Conservation (phyloP, 2,888 invertebrate species). For the Rutpela maculata region DNA sequence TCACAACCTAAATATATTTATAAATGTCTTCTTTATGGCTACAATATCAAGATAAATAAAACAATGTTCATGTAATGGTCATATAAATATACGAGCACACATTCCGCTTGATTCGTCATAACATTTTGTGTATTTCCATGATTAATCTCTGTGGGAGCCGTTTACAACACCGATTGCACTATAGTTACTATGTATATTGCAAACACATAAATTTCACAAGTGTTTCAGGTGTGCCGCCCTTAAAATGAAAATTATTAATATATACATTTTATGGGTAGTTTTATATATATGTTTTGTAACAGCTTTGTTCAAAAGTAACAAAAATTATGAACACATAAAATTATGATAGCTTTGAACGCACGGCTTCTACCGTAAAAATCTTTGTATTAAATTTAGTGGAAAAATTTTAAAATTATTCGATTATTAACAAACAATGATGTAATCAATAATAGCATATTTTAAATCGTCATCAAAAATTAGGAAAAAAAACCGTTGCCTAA, state of each 20-base stretch:
- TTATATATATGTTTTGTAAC: background rate
- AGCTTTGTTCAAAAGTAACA: conserved; percentile 1
- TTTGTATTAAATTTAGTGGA: background rate
- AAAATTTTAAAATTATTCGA: background rate
- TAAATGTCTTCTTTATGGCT: background rate
- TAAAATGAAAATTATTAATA: background rate
- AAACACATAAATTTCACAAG: conserved; percentile 13
- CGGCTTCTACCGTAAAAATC: no score
- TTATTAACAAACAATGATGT: background rate
- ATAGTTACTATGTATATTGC: conserved; percentile 22
- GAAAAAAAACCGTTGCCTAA: no score
- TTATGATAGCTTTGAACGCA: background rate
- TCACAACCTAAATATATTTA: background rate
- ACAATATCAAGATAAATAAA: background rate
- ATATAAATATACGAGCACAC: background rate
- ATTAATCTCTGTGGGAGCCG: conserved; percentile 22
- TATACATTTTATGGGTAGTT: background rate
- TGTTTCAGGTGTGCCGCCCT: conserved; percentile 3
- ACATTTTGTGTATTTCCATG: conserved; percentile 20
- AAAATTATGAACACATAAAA: background rate
- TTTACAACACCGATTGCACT: conserved; percentile 7
- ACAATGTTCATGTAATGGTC: conserved; percentile 11
- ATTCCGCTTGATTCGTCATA: background rate
- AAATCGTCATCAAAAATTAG: no score
- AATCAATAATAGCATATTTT: no score